Evolutionary conservation across 2,888 invertebrate species (phyloP), one percentile per base, ranked within the genome.

Genomic region (Rosalia funebris): DNA sequence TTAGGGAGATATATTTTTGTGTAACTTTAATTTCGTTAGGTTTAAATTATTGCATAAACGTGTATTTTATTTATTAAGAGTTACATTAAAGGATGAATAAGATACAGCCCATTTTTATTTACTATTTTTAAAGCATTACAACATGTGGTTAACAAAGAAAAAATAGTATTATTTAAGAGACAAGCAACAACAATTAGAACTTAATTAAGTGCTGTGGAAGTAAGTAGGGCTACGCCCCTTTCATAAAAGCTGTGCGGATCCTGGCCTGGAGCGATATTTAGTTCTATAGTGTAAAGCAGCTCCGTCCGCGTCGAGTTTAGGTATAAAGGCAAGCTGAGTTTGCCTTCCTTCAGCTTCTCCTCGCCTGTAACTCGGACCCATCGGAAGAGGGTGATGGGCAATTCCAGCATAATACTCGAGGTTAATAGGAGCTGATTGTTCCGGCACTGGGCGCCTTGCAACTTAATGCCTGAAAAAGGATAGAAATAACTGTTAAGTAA

Each of bases 181-280:
- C n/a, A n/a, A n/a, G n/a, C 3, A 25, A 25, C 25, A 25, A 25
- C 3, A 25, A 5, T 25, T 25, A 37, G 34, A 44, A 16, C 31
- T 85, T 87, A 92, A 82, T 94, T 94, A 71, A 96, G 88, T 65
- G 93, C 90, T 36, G 95, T 95, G 39, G 98, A 98, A 15, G 96
- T 95, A 76, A 98, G 88, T 41, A 99, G 87, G 46, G 98, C 98
- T 16, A 99, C 98, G 70, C 99, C 99, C 53, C 99, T 87, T 83
- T 99, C 98, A 83, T 98, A 98, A 87, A 99, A 98, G 81, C 95
- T 95, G 81, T 96, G 96, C 54, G 91, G 92, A 77, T 95, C 95
- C 79, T 95, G 94, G 32, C 92, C 93, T 45, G 94, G 89, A 46
- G 93, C 93, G 53, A 96, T 91, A 72, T 94, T 92, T 80, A 99